A percentile compares a stretch with the other conserved stretches of the same genome.
phyloP scores from a whole-genome alignment of 2,888 invertebrate genomes.

The Chrysotoxum bicinctum region DNA sequence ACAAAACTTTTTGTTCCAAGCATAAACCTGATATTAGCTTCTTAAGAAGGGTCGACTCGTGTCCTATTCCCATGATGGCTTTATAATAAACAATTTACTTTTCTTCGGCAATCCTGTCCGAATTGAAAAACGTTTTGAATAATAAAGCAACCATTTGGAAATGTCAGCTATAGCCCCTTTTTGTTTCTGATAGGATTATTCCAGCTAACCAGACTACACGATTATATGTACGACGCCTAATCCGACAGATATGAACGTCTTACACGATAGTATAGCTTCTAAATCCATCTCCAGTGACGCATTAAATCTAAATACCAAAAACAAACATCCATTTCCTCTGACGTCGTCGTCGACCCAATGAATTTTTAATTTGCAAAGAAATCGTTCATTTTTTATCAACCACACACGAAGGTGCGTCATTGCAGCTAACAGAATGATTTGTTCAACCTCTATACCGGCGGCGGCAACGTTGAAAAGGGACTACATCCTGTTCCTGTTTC shows the following conservation, averaged over 20 bases:
- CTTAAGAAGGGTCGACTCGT: slow-evolving; percentile 3
- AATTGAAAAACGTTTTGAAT: slow-evolving; percentile 38
- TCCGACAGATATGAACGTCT: neutral
- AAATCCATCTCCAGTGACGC: slow-evolving; percentile 4
- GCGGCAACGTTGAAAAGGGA: neutral
- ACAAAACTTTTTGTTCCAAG: neutral
- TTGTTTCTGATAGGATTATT: slow-evolving; percentile 26
- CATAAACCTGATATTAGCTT: no score
- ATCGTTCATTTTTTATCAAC: neutral
- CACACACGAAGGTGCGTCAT: slow-evolving; percentile 19
- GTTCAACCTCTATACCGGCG: neutral
- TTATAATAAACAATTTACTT: neutral
- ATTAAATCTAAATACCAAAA: slow-evolving; percentile 20
- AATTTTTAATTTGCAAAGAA: slow-evolving; percentile 28
- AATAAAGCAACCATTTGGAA: neutral
- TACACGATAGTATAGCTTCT: slow-evolving; percentile 2
- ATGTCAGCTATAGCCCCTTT: neutral
- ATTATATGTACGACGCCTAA: neutral
- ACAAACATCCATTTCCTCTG: slow-evolving; percentile 5
- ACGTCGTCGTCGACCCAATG: slow-evolving; percentile 1
- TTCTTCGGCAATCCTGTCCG: neutral
- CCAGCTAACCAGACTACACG: slow-evolving; percentile 16
- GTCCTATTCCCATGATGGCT: neutral
- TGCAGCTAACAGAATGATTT: slow-evolving; percentile 1
- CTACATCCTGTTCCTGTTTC: neutral